These are phyloP conservation scores for Netelia melanura DNA, from an alignment of 2,888 invertebrate genomes.

Conservation along the genomic window DNA sequence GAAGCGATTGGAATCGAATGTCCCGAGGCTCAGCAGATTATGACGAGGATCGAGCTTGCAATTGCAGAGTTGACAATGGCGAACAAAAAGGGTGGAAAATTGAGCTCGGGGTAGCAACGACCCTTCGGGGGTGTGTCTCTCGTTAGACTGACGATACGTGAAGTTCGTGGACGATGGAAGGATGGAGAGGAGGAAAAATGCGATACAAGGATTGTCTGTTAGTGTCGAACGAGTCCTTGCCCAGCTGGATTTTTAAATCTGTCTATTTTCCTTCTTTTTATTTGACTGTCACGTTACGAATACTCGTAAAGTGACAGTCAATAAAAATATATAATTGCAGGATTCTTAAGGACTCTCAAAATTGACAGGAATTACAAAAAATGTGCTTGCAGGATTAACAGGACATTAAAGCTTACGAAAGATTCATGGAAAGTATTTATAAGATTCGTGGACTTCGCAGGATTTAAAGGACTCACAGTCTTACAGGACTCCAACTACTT, in stretches of 20 bases:
- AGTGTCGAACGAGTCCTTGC: slow-evolving; percentile 6
- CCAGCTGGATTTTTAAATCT: background rate
- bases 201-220: slow-evolving; percentile 8
- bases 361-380: too few species aligned
- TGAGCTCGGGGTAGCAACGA: slow-evolving; percentile 22
- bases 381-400: too few species aligned
- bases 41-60: slow-evolving; percentile 3
- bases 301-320: background rate
- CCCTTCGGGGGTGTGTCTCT: slow-evolving; percentile 53
- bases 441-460: too few species aligned
- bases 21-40: slow-evolving; percentile 4
- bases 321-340: too few species aligned
- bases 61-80: slow-evolving; percentile 1
- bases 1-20: background rate
- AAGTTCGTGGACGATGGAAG: slow-evolving; percentile 38
- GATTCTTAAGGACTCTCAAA: too few species aligned
- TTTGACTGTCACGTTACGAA: slow-evolving; percentile 2
- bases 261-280: slow-evolving; percentile 5
- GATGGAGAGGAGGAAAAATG: slow-evolving; percentile 6
- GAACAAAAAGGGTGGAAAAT: slow-evolving; percentile 37
- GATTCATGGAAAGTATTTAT: too few species aligned
- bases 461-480: too few species aligned
- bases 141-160: slow-evolving; percentile 59
- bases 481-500: too few species aligned
- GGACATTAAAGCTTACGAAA: too few species aligned